A percentile compares a stretch with the other conserved stretches of the same genome.
phyloP scores from a whole-genome alignment of 2,888 invertebrate genomes.

The Blomia tropicalis region DNA sequence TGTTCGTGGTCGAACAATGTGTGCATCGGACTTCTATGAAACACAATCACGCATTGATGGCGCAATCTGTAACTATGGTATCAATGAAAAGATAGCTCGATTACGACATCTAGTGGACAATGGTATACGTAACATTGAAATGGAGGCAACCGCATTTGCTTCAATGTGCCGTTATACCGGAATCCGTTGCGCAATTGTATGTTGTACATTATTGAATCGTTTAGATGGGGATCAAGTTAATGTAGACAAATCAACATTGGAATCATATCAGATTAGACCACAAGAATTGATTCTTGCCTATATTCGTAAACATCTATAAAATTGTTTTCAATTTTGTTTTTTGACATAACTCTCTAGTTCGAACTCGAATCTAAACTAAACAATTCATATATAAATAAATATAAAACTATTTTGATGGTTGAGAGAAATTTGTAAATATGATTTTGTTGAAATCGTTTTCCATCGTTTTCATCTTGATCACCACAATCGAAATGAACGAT shows the following conservation, averaged over 20 bases:
- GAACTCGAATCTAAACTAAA: too few relatives aligned
- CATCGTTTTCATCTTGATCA: too few relatives aligned
- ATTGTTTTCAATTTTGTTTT: too few relatives aligned
- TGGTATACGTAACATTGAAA: conserved; percentile 87
- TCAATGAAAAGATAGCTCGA: conserved; percentile 76
- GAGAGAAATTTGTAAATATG: too few relatives aligned
- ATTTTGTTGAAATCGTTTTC: too few relatives aligned
- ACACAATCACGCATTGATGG: conserved; percentile 85
- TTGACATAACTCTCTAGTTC: too few relatives aligned
- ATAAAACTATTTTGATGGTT: too few relatives aligned
- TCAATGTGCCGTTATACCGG: conserved; percentile 84
- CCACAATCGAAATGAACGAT: too few relatives aligned
- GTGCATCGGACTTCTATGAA: conserved; percentile 95
- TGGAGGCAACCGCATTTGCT: conserved; percentile 86
- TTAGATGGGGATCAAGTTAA: conserved; percentile 82
- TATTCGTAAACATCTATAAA: too few relatives aligned
- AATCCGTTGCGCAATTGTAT: conserved; percentile 78
- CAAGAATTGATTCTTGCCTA: too few relatives aligned
- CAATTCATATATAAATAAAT: too few relatives aligned
- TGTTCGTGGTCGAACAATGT: conserved; percentile 78
- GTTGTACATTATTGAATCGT: conserved; percentile 77
- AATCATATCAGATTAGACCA: conserved; percentile 78
- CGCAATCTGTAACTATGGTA: conserved; percentile 83
- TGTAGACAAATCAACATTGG: conserved; percentile 68
- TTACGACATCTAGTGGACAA: conserved; percentile 45